phyloP scores from a whole-genome alignment of 1,140 invertebrate genomes.

The Nasonia vitripennis region DNA sequence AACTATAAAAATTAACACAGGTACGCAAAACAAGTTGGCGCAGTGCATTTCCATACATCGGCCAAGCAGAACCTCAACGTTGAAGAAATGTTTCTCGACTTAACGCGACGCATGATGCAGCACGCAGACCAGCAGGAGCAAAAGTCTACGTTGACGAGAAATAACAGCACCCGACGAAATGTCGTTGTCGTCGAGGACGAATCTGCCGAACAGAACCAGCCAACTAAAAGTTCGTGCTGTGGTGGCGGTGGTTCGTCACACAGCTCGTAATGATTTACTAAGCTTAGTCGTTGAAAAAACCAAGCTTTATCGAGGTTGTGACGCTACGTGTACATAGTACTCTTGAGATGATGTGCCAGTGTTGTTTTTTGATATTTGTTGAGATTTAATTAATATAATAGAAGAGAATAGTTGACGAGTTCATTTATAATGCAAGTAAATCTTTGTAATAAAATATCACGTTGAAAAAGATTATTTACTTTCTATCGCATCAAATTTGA shows the following conservation, averaged over 20 bases:
- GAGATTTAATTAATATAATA: background rate
- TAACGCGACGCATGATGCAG: constrained; percentile 84
- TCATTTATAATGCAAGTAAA: too few relatives aligned
- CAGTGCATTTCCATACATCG: constrained; percentile 95
- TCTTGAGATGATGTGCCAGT: background rate
- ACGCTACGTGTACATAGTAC: constrained; percentile 10
- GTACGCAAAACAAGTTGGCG: constrained; percentile 93
- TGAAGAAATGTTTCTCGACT: constrained; percentile 93
- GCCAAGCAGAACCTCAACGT: constrained; percentile 96
- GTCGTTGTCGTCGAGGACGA: constrained; percentile 81
- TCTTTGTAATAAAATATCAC: too few relatives aligned
- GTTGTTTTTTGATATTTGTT: background rate
- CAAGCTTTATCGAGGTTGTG: constrained; percentile 27
- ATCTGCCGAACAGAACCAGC: constrained; percentile 62
- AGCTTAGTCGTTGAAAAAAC: constrained; percentile 15
- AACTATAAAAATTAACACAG: constrained; percentile 71
- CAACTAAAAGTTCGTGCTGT: constrained; percentile 69
- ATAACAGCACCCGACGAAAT: constrained; percentile 76
- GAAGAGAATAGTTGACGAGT: too few relatives aligned
- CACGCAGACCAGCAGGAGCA: constrained; percentile 74
- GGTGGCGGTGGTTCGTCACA: constrained; percentile 63
- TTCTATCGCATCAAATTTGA: too few relatives aligned
- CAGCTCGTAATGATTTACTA: constrained; percentile 61
- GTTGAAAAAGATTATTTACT: too few relatives aligned
- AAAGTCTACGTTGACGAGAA: constrained; percentile 72